Evolutionary conservation across 2,797 vertebrate species (phyloP).

Genomic region (Paratrypauchen microcephalus): DNA sequence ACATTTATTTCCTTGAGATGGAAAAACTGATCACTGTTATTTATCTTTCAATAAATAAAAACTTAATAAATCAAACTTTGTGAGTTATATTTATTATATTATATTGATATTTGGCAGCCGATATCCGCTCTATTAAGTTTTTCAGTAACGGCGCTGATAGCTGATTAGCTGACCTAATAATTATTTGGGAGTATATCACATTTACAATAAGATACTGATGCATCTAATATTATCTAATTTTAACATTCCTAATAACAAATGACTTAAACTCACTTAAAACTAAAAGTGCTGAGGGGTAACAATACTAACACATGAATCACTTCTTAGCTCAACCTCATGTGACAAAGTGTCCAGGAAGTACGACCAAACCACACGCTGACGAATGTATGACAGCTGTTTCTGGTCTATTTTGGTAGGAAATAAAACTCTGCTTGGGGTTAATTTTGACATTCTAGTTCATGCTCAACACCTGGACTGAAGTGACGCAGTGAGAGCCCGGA

Average conservation of each 20-base stretch:
- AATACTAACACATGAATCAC: slow-evolving; percentile 20
- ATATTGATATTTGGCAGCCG: too few relatives aligned
- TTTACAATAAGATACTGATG: background rate
- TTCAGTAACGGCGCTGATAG: too few relatives aligned
- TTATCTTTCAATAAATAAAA: too few relatives aligned
- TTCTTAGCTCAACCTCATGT: background rate
- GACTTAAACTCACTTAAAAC: background rate
- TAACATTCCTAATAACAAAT: background rate
- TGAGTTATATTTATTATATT: too few relatives aligned
- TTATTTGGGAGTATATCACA: background rate
- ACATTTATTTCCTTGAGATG: too few relatives aligned
- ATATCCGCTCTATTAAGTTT: too few relatives aligned
- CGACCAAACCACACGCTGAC: slow-evolving; percentile 11
- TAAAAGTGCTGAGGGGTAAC: background rate
- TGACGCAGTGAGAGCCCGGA: slow-evolving; percentile 28
- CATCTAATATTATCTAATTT: background rate
- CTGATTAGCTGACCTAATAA: too few relatives aligned
- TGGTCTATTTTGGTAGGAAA: slow-evolving; percentile 9
- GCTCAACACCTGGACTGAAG: slow-evolving; percentile 44
- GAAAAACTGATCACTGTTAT: too few relatives aligned
- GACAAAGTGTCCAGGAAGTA: slow-evolving; percentile 18
- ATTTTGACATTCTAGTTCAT: slow-evolving; percentile 2
- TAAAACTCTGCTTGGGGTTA: slow-evolving; percentile 5
- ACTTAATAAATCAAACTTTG: too few relatives aligned
- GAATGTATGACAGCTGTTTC: slow-evolving; percentile 12